Evolutionary conservation across 2,888 invertebrate species (phyloP), one percentile per base, ranked within the genome.

Genomic region (Rambutsinella grinnellia): DNA sequence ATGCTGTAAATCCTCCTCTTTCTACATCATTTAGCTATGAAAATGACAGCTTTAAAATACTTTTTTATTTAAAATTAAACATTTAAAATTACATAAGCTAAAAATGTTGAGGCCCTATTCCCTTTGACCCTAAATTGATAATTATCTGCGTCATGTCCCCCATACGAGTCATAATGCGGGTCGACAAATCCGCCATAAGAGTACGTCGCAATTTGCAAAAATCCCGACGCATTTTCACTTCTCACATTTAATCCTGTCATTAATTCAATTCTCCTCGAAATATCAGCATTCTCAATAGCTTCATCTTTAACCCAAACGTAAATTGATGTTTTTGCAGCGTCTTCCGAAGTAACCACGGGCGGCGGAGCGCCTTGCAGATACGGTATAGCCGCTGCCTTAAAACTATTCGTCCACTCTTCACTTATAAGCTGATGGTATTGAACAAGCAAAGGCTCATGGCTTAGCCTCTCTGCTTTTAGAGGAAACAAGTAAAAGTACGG

Each of bases 1-100:
- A 84, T n/a, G 79, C 79, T 2, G 84, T 84, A n/a, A 79, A 76
- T 13, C 84, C 84, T 46, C 82, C 83, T 27, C 74, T 56, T 36
- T 75, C 51, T 0, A 83, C 83, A 21, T 84, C 81, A 46, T 83
- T 84, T 47, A 84, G 58, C 82, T 82, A 58, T 10, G 13, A 44
- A 44, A 13, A 44, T 10, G 6, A 10, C 13, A n/a, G n/a, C n/a
- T n/a, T n/a, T n/a, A n/a, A n/a, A n/a, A n/a, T n/a, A n/a, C n/a
- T n/a, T n/a, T n/a, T n/a, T n/a, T n/a, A n/a, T n/a, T n/a, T n/a
- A n/a, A n/a, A n/a, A n/a, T n/a, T n/a, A n/a, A n/a, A n/a, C n/a
- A n/a, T n/a, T n/a, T n/a, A n/a, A n/a, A 46, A 53, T 57, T 27
- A 78, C 66, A 67, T 81, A 80, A 54, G 76, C 36, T 23, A 80